Base-by-base conservation (phyloP, 2,888 invertebrate genomes). In the Ophion ventricosus region DNA sequence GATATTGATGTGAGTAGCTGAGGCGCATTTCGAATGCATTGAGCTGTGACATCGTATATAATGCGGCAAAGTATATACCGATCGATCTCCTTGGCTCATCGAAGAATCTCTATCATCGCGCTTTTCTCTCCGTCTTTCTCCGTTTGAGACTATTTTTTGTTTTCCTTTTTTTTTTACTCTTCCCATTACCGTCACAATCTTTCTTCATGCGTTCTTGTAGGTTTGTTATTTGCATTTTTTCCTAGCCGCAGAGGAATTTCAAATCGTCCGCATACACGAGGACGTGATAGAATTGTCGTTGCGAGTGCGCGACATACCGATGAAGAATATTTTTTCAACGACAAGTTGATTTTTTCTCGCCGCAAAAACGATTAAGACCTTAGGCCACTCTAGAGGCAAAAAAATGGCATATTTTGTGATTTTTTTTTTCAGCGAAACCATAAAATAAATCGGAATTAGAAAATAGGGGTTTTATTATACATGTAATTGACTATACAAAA, bases 31-130 rank as follows among this genome's bases (percentile, higher is more conserved):
- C 61, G 56, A 63, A 73, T 73, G 54, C 73, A 80, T 73, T 26
- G 73, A 83, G 69, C 73, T 67, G 69, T 80, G 63, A 61, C 80
- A 76, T 54, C 73, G 14, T 29, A 54, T 54, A 35, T 66, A 35
- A 76, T 76, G 10, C 17, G 23, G 64, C 25, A 56, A 56, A 25
- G 43, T 57, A 73, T 63, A 63, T 72, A 80, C 76, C 80, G 77
- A 80, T 83, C 76, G 72, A 61, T 76, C 73, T 49, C 25, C 20
- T 25, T 69, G 59, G 40, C 29, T 49, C 26, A 59, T 76, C 80
- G 49, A 23, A 35, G 74, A 63, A 40, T 57, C 26, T 64, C 63
- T 26, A 59, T 56, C 70, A 17, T 20, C 57, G 29, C 17, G 26
- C 26, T 59, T 61, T 25, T 4, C 26, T 17, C 61, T 35, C 66